Conservation (phyloP, 1,140 invertebrate species). For the Anoplophora glabripennis region DNA sequence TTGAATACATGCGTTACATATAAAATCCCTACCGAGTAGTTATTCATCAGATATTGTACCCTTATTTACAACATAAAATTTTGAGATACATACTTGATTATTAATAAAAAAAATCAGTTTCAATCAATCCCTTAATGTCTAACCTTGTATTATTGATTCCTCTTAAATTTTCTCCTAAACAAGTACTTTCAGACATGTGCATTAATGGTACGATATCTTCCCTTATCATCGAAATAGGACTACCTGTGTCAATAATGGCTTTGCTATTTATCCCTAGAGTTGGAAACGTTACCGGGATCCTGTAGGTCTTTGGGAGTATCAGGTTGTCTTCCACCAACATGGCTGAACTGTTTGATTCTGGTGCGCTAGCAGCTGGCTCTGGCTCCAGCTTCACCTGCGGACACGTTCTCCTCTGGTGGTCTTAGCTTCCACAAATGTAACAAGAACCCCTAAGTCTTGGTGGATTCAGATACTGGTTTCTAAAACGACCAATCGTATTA, state of each 20-base stretch:
- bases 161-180: not conserved
- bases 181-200: not conserved
- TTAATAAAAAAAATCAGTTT: not conserved
- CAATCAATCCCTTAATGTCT: not conserved
- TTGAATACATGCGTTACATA: too few species aligned
- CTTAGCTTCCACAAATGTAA: conserved; percentile 9
- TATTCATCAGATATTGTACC: too few species aligned
- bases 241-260: not conserved
- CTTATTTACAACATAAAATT: too few species aligned
- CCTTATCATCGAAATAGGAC: not conserved
- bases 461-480: conserved; percentile 12
- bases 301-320: not conserved
- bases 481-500: conserved; percentile 5
- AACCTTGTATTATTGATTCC: not conserved
- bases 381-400: too few species aligned
- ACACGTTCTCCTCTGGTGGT: too few species aligned
- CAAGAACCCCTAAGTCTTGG: conserved; percentile 6
- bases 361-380: too few species aligned
- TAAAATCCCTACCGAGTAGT: too few species aligned
- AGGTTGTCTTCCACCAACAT: not conserved
- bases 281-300: too few species aligned
- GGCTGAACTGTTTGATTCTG: not conserved
- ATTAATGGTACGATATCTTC: not conserved
- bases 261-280: not conserved
- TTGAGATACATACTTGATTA: too few species aligned